Evolutionary conservation across 2,888 invertebrate genomes (phyloP).

Genomic region (Amblyjoppa proteus): DNA sequence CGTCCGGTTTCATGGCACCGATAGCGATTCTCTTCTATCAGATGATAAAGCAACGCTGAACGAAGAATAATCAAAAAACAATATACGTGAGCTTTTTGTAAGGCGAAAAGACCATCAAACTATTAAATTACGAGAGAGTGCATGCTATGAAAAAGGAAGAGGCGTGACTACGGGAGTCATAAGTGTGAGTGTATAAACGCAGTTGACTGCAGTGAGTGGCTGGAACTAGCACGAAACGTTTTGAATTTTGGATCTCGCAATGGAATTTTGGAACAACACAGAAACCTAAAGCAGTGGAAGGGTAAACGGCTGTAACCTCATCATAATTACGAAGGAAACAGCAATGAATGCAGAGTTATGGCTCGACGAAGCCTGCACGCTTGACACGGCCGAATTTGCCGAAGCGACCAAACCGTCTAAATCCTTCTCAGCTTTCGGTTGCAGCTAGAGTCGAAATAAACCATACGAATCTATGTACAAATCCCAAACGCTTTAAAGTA

Average conservation of each 20-base stretch:
- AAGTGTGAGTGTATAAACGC: background rate
- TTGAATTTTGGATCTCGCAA: background rate
- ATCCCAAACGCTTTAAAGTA: background rate
- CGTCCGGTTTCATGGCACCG: slow-evolving; percentile 49
- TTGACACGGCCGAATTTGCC: no score
- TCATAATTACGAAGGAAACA: background rate
- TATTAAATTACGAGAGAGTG: background rate
- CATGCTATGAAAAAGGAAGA: background rate
- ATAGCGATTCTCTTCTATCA: slow-evolving; percentile 52
- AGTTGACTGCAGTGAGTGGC: background rate
- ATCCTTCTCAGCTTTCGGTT: no score
- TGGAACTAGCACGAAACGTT: background rate
- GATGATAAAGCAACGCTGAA: slow-evolving; percentile 57
- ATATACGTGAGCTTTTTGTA: background rate
- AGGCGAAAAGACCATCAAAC: background rate
- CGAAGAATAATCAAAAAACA: background rate
- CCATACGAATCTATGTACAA: no score
- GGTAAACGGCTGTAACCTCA: background rate
- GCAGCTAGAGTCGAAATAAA: no score
- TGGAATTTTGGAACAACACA: background rate
- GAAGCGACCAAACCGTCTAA: no score
- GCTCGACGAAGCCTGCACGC: no score
- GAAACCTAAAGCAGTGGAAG: background rate
- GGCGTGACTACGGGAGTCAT: background rate
- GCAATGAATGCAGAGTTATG: no score